A percentile compares a stretch with the other conserved stretches of the same genome.
Evolutionary conservation across 2,888 invertebrate species (phyloP).

Genomic region (Ecdyonurus torrentis): DNA sequence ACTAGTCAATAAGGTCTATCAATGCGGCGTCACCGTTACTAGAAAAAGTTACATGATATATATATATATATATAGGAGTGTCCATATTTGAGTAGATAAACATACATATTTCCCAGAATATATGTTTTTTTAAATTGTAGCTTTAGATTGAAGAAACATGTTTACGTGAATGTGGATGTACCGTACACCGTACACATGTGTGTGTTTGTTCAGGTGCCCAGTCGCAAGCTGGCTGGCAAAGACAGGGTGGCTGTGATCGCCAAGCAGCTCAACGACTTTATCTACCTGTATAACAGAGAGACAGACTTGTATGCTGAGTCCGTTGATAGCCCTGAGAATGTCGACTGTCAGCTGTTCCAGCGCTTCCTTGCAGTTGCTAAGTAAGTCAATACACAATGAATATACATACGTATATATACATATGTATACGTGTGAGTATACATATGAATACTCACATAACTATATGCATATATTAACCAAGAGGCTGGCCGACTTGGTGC

Average conservation of each 20-base stretch:
- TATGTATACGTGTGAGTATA: not conserved
- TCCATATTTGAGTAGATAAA: conserved; percentile 6
- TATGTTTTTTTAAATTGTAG: not conserved
- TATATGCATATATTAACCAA: too few species aligned
- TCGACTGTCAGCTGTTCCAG: conserved; percentile 34
- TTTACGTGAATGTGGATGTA: not conserved
- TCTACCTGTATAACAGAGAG: conserved; percentile 66
- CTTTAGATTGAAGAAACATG: not conserved
- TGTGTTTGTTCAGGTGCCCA: conserved; percentile 44
- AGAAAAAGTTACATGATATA: too few species aligned
- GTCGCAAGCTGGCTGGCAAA: conserved; percentile 55
- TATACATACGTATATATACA: not conserved
- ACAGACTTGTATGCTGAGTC: conserved; percentile 61
- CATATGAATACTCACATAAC: too few species aligned
- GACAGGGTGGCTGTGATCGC: conserved; percentile 70
- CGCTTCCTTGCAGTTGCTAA: conserved; percentile 42
- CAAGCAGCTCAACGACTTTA: conserved; percentile 67
- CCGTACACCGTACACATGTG: conserved; percentile 7
- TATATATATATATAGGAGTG: conserved; percentile 20
- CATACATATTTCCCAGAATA: not conserved
- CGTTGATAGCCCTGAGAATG: conserved; percentile 42
- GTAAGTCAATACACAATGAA: conserved; percentile 23
- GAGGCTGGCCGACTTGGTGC: too few species aligned
- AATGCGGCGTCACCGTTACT: too few species aligned
- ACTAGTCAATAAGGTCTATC: too few species aligned